Evolutionary conservation across 2,888 invertebrate genomes (phyloP).

Genomic region (Oscheius sp.): DNA sequence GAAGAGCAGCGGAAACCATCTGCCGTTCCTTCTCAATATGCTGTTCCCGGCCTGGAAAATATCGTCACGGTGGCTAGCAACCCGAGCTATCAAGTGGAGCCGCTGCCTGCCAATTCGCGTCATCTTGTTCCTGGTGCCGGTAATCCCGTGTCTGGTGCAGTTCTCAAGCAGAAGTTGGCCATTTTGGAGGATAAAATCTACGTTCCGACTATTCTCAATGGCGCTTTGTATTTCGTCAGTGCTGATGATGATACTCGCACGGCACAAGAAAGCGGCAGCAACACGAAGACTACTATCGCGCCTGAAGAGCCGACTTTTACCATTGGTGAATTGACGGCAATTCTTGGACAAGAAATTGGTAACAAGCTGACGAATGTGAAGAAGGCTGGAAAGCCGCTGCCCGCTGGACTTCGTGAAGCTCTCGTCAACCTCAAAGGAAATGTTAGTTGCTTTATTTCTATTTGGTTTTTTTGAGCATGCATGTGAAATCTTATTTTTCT

Average conservation of each 20-base stretch:
- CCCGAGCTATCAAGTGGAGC: slow-evolving; percentile 12
- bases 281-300: neutral
- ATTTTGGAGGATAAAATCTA: slow-evolving; percentile 27
- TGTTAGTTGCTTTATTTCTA: too few species aligned
- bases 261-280: neutral
- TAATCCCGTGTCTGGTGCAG: slow-evolving; percentile 1
- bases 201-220: slow-evolving; percentile 1
- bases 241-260: slow-evolving; percentile 21
- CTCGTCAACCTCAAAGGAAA: neutral
- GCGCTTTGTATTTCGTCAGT: slow-evolving; percentile 6
- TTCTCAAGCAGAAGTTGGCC: slow-evolving; percentile 16
- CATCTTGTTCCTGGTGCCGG: slow-evolving; percentile 18
- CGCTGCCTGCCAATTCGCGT: neutral
- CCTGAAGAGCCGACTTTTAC: slow-evolving; percentile 13
- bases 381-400: neutral
- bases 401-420: neutral
- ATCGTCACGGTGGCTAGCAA: slow-evolving; percentile 9
- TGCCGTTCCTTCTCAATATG: slow-evolving; percentile 23
- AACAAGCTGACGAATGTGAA: neutral
- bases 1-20: slow-evolving; percentile 6
- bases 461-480: too few species aligned
- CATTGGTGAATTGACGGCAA: neutral
- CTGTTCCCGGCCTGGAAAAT: slow-evolving; percentile 4
- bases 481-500: too few species aligned
- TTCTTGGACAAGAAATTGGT: slow-evolving; percentile 5